Base-by-base conservation (phyloP, 2,888 invertebrate species). In the Pseudoips prasinana region DNA sequence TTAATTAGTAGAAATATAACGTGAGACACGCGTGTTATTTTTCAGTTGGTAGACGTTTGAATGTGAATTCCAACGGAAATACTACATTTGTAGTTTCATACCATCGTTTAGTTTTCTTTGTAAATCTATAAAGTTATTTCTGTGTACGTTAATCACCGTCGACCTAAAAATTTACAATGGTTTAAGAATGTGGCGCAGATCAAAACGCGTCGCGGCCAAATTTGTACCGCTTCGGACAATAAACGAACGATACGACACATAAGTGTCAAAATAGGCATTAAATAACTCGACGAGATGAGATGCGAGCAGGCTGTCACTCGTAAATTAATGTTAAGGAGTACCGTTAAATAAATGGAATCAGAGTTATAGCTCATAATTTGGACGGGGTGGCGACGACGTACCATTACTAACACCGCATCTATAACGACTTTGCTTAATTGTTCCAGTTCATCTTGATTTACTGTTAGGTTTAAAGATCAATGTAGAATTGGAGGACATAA, bases 211-310 rank as follows among this genome's bases (percentile, higher is more conserved):
- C 63, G 66, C 63, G 72, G 73, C 73, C 69, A 69, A 74, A 74
- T 73, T 61, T 70, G 73, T 68, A 76, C 70, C 75, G 49, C 73
- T 59, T 38, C 56, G 61, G 61, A 74, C 75, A 76, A 77, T 80
- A 78, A 81, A 81, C 71, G 57, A 48, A 66, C 57, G 61, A 73
- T 73, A 71, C 70, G 73, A 76, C 68, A 64, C 70, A 61, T 76
- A 77, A 82, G 80, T 85, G 86, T 87, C 87, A 86, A 76, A 85
- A 80, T 60, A 63, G 59, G 78, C 83, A 64, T 85, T 85, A 82
- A 86, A 84, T 82, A 74, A 75, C 77, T 76, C 52, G 63, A 71
- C 44, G 58, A 55, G 70, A 83, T 78, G 82, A 78, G 78, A 80
- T 69, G 79, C 76, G 75, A 78, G 72, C 79, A 66, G 64, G 59